Evolutionary conservation across 2,888 invertebrate genomes (phyloP), one percentile per base, ranked within the genome.

Genomic region (Willowsia nigromaculata): DNA sequence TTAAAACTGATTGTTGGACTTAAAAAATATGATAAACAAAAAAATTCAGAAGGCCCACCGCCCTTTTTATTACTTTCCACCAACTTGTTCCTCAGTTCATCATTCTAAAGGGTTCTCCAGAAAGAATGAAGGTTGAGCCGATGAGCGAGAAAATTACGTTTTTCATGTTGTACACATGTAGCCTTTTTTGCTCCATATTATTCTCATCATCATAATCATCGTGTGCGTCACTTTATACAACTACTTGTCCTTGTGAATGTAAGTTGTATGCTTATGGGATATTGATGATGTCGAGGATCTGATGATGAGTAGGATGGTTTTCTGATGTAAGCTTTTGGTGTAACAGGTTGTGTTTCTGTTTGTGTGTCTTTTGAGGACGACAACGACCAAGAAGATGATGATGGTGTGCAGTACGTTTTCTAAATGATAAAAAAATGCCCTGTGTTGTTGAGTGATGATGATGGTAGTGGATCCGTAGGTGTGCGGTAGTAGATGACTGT

Each of bases 301-400:
- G 27, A 71, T 43, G 22, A 74, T 74, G 25, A 33, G 59, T 59
- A n/a, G 65, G 33, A 33, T 65, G 37, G n/a, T 65, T 33, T n/a
- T 33, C 18, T 65, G 62, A 65, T 65, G 71, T 53, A 71, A 84
- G 53, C 37, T 65, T 59, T 65, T 65, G 65, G 91, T 88, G 92
- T 92, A 92, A 92, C 92, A 92, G 92, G 92, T 92, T 92, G 91
- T 89, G 90, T 59, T 15, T 78, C 81, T 68, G 5, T 76, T 11
- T 50, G 47, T 71, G 37, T 43, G 22, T 47, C 27, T 74, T 74
- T 74, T 43, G 74, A 43, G 15, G 47, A 47, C 47, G 43, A 47
- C 13, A 11, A 40, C 43, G 37, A 37, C n/a, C 11, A 27, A 13
- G n/a, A n/a, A n/a, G n/a, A 25, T 25, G 25, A 33, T 68, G 18